Conservation (phyloP, 1,140 invertebrate species). For the Apis dorsata region DNA sequence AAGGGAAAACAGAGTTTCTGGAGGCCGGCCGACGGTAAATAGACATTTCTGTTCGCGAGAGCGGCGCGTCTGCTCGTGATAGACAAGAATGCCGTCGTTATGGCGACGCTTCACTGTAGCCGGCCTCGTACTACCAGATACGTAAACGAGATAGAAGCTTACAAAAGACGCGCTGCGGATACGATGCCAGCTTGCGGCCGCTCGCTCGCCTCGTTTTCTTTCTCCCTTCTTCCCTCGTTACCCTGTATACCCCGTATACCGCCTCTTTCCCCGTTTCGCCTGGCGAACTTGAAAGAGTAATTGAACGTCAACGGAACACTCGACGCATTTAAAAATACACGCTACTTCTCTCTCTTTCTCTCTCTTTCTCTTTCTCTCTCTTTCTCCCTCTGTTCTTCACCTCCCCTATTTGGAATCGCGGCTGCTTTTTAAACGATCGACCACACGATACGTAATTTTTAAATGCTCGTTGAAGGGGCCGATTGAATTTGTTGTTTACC, state of each 20-base stretch:
- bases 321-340: conserved; percentile 68
- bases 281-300: conserved; percentile 73
- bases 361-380: no score
- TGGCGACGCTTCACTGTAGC: conserved; percentile 56
- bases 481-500: background rate
- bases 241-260: background rate
- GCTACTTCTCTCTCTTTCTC: background rate
- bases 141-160: conserved; percentile 71
- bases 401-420: background rate
- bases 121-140: conserved; percentile 63
- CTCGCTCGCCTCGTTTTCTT: conserved; percentile 51
- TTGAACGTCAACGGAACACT: conserved; percentile 72
- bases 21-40: conserved; percentile 50
- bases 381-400: background rate
- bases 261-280: conserved; percentile 36
- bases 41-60: conserved; percentile 56
- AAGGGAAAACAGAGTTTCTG: conserved; percentile 45
- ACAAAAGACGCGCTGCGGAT: conserved; percentile 70
- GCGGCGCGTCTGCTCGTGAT: conserved; percentile 53
- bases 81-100: conserved; percentile 65
- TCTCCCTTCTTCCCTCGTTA: conserved; percentile 35
- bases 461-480: no score
- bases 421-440: conserved; percentile 1
- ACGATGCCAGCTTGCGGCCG: conserved; percentile 36
- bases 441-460: background rate